Evolutionary conservation across 2,113 vertebrate genomes (phyloP).

Genomic region (Polypterus bichir): DNA sequence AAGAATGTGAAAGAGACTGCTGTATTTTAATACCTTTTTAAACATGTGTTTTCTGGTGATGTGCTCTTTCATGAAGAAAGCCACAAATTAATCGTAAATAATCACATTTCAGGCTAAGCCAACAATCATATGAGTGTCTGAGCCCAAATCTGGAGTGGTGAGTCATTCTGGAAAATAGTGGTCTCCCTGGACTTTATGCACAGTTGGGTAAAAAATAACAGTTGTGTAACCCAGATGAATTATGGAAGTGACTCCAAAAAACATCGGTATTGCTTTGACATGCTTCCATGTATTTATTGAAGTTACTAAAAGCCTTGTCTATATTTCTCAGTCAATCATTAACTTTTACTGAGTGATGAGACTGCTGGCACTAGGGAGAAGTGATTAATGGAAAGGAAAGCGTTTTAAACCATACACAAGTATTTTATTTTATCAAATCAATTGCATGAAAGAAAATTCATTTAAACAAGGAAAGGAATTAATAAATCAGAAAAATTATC

Average conservation of each 20-base stretch:
- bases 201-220: background rate
- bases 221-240: background rate
- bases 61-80: too few relatives aligned
- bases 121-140: too few relatives aligned
- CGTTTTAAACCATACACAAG: constrained; percentile 34
- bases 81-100: too few relatives aligned
- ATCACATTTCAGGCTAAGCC: too few relatives aligned
- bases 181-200: background rate
- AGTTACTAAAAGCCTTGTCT: background rate
- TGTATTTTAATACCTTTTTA: background rate
- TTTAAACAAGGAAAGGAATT: constrained; percentile 42
- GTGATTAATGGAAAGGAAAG: constrained; percentile 31
- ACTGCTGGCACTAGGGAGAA: constrained; percentile 25
- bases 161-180: too few relatives aligned
- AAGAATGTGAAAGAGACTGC: background rate
- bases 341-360: constrained; percentile 9
- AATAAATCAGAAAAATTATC: constrained; percentile 46
- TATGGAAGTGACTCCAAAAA: constrained; percentile 1
- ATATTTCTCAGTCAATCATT: constrained; percentile 17
- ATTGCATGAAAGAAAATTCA: constrained; percentile 54
- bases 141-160: too few relatives aligned
- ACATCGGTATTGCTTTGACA: background rate
- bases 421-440: constrained; percentile 59
- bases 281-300: constrained; percentile 2
- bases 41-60: too few relatives aligned